Evolutionary conservation across 2,797 vertebrate genomes (phyloP).

Genomic region (Menidia menidia): DNA sequence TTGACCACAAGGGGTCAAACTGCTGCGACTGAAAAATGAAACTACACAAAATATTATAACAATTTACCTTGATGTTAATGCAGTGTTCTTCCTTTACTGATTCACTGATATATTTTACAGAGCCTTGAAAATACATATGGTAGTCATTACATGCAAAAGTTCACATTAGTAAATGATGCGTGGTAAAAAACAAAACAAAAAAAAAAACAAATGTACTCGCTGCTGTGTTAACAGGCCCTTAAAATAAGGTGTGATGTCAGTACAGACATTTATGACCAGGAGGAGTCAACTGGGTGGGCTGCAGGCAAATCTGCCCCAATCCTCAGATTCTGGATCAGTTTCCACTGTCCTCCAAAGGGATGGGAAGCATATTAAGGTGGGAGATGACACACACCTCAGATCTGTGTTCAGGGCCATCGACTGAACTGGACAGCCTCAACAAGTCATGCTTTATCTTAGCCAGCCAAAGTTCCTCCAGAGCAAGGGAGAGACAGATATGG

Average conservation of each 20-base stretch:
- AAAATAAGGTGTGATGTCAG: conserved; percentile 79
- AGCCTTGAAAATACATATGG: conserved; percentile 52
- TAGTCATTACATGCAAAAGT: conserved; percentile 53
- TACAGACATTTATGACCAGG: conserved; percentile 75
- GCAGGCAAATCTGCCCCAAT: conserved; percentile 62
- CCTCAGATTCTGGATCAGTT: conserved; percentile 68
- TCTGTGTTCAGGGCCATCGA: conserved; percentile 68
- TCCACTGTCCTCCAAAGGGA: conserved; percentile 40
- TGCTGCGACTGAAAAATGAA: conserved; percentile 33
- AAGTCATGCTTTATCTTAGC: conserved; percentile 68
- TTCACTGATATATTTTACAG: conserved; percentile 28
- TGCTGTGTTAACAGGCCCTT: conserved; percentile 79
- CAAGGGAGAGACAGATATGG: conserved; percentile 63
- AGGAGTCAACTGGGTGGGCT: conserved; percentile 75
- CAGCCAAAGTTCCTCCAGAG: conserved; percentile 67
- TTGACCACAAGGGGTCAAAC: conserved; percentile 35
- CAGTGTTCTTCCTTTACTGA: conserved; percentile 36
- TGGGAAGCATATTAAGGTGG: conserved; percentile 33
- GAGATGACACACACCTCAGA: conserved; percentile 36
- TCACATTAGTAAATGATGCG: conserved; percentile 66
- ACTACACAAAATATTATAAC: conserved; percentile 15
- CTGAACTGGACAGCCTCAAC: conserved; percentile 60
- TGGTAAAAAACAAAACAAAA: conserved; percentile 32
- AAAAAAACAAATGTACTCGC: conserved; percentile 30
- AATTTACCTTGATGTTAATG: conserved; percentile 15